Conservation (phyloP, 1,140 invertebrate species). For the Ruditapes philippinarum region DNA sequence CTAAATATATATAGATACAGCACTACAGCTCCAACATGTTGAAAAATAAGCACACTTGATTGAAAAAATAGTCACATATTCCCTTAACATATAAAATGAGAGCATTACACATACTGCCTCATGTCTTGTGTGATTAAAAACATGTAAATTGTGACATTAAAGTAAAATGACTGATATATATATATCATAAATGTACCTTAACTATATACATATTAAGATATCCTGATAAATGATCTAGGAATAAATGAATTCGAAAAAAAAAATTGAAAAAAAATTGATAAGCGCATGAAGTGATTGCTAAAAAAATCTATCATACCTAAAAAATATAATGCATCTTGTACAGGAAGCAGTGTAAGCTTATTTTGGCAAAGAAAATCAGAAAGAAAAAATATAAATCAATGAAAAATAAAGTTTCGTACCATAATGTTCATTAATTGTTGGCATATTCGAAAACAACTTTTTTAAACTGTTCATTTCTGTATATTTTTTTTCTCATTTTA, state of each 20-base stretch:
- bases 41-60: conserved; percentile 65
- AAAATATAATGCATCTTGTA: not conserved
- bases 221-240: not conserved
- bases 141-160: not conserved
- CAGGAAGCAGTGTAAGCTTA: not conserved
- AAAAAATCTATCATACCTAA: no score
- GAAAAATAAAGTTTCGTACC: no score
- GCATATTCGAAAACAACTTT: no score
- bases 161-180: conserved; percentile 35
- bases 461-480: no score
- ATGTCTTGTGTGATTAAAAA: not conserved
- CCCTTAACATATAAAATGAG: not conserved
- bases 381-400: no score
- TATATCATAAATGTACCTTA: not conserved
- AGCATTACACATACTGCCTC: not conserved
- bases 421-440: no score
- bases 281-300: not conserved
- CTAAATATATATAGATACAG: not conserved
- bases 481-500: no score
- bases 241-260: not conserved
- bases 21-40: not conserved
- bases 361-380: conserved; percentile 1
- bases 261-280: not conserved
- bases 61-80: conserved; percentile 53
- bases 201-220: not conserved